Conservation (phyloP, 2,113 vertebrate species). For the Poeciliopsis retropinna region DNA sequence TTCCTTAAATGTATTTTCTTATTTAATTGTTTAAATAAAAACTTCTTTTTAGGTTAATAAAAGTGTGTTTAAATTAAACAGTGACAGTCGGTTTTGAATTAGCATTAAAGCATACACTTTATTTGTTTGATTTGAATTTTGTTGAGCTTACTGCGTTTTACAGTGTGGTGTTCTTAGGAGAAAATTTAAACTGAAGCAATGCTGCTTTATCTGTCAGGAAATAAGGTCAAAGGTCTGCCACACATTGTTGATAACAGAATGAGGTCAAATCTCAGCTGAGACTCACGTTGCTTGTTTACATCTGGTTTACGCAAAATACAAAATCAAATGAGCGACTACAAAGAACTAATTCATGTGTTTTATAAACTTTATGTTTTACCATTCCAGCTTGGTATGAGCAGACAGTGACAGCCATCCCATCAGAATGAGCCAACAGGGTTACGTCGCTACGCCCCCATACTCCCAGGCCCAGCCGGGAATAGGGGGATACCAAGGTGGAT, state of each 20-base stretch:
- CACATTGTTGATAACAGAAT: constrained; percentile 32
- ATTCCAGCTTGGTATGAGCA: constrained; percentile 75
- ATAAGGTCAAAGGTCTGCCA: constrained; percentile 69
- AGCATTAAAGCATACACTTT: too few species aligned
- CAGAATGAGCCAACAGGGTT: constrained; percentile 96
- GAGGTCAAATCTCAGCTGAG: constrained; percentile 41
- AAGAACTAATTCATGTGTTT: background rate
- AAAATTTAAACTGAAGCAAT: constrained; percentile 26
- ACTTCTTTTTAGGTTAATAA: too few species aligned
- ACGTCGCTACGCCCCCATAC: constrained; percentile 90
- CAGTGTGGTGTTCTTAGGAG: background rate
- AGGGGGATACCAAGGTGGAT: constrained; percentile 84
- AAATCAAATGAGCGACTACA: background rate
- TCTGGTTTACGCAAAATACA: background rate
- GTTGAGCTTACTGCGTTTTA: background rate
- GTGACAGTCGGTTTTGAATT: too few species aligned
- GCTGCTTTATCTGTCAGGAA: constrained; percentile 55
- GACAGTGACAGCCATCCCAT: constrained; percentile 42
- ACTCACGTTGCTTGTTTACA: constrained; percentile 4
- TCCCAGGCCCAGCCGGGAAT: constrained; percentile 92
- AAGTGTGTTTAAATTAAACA: too few species aligned
- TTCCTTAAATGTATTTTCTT: too few species aligned
- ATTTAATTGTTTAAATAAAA: too few species aligned
- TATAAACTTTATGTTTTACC: background rate
- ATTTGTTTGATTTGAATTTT: background rate